Base-by-base conservation (phyloP, 1,140 invertebrate genomes). In the Yoshiicerus persimilis region DNA sequence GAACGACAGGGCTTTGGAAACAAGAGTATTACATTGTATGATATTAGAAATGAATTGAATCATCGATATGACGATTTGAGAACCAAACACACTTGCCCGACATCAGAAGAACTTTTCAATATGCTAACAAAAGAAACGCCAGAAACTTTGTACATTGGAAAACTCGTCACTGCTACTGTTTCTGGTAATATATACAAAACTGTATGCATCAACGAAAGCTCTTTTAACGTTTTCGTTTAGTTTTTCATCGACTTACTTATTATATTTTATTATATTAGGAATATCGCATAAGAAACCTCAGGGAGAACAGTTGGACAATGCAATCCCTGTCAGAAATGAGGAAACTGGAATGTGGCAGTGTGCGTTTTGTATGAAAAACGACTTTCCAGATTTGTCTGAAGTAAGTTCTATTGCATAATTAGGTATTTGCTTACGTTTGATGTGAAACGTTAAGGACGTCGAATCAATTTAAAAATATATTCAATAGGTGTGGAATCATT, bases 151-250 rank as follows among this genome's bases (percentile, higher is more conserved):
- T 98, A 96, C 92, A 96, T 98, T 84, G 98, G 98, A 77, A 97
- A 97, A 93, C 94, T 98, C 92, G 94, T 97, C 0, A 93, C 96
- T 70, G 96, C 96, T 0, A 95, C 94, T 13, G 97, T 97, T 0
- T 92, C 95, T 1, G 95, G 95, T 92, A 30, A 27, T 90, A 62
- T 80, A 80, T 77, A 99, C 99, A 98, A 99, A 98, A 4, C 98
- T 99, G 0, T 99, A 99, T 94, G 99, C 99, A 10, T 93, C 99
- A 99, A n/a, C n/a, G n/a, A n/a, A n/a, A n/a, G n/a, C n/a, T n/a
- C n/a, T n/a, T n/a, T n/a, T n/a, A n/a, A n/a, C n/a, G n/a, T 13
- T 64, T 87, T 34, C 41, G 23, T 86, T 47, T 62, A 27, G 30
- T 23, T 38, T 38, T 25, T 41, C 3, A 16, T 9, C 39, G 6